Percentiles rank a stretch among this genome's conserved stretches.
Evolutionary conservation across 2,113 vertebrate species (phyloP).

Genomic region (Toxostoma redivivum): DNA sequence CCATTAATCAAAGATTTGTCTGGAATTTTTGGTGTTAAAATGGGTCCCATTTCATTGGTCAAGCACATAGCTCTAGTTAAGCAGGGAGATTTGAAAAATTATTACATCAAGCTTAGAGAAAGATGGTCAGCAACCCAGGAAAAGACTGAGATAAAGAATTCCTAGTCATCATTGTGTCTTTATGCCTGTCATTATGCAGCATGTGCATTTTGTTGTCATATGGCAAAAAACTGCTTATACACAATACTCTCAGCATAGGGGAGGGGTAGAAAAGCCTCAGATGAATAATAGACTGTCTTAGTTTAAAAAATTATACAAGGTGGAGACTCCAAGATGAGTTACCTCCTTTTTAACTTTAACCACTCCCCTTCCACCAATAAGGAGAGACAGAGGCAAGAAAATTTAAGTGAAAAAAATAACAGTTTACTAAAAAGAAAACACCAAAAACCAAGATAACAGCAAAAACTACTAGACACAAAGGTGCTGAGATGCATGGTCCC

Average conservation of each 20-base stretch:
- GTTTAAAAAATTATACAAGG: neutral
- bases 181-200: neutral
- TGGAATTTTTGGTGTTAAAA: neutral
- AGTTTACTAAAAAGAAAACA: neutral
- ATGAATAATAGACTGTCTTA: neutral
- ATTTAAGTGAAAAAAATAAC: neutral
- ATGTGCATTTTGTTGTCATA: neutral
- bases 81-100: neutral
- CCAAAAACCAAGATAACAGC: neutral
- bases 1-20: neutral
- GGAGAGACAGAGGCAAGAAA: accelerated
- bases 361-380: neutral
- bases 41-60: neutral
- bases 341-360: neutral
- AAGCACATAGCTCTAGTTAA: neutral
- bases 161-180: neutral
- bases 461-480: neutral
- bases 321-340: neutral
- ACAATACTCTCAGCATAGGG: neutral
- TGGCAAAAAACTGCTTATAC: neutral
- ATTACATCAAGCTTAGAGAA: neutral
- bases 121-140: neutral
- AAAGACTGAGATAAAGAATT: neutral
- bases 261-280: neutral
- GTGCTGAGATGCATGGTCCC: neutral